Base-by-base conservation (phyloP, 2,888 invertebrate species). In the Cosmorhoe ocellata region DNA sequence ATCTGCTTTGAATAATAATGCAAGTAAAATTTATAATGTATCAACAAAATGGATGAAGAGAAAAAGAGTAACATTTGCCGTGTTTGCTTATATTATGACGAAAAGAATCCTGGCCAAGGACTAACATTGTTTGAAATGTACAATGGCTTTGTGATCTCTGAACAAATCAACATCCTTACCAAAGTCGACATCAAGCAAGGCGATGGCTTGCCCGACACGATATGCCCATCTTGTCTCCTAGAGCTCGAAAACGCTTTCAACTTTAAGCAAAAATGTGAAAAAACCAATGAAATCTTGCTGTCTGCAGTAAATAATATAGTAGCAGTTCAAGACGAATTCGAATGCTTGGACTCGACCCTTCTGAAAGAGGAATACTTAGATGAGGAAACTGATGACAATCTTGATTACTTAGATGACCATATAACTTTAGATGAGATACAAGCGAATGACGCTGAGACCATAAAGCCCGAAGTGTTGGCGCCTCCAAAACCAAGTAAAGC, bases 201-300 rank as follows among this genome's bases (percentile, higher is more conserved):
- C 4, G 88, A 88, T 54, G 79, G 79, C 0, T 66, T 84, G n/a
- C 87, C 89, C 0, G 66, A 72, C 22, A 71, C 58, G 54, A 86
- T 89, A 58, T 89, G 89, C 56, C 65, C 69, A 0, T 61, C 64
- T 6, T 89, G 89, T 57, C 69, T 84, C 9, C 26, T 73, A 4
- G 81, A 83, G 44, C 67, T 89, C 0, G 79, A 84, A 41, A 71
- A 67, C 1, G 81, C 81, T 0, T 50, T 84, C 5, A 67, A 65
- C 14, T 88, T 89, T 51, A 84, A 79, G 58, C 63, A 69, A 11
- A 83, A 80, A 53, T 89, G 88, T 61, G 76, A 80, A 54, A 68
- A 51, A 28, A 79, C 86, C 0, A 71, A 84, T 51, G 53, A 61
- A 8, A 58, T 79, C 10, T 62, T 85, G 22, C 66, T 56, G 5